phyloP scores from a whole-genome alignment of 2,797 vertebrate genomes.

The Echiichthys vipera region DNA sequence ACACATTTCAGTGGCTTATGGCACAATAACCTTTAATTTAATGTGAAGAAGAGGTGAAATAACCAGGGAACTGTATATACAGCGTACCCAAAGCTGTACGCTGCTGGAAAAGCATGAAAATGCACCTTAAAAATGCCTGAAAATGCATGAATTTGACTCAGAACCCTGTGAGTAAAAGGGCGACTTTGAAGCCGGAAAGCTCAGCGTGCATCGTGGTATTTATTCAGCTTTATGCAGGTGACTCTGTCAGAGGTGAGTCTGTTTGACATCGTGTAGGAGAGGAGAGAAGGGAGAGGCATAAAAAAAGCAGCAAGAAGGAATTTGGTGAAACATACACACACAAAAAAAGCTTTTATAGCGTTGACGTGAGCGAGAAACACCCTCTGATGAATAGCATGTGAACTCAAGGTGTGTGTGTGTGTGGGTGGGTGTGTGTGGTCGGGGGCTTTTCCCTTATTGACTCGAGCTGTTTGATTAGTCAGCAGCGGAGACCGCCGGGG shows the following conservation, averaged over 20 bases:
- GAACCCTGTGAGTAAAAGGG: not conserved
- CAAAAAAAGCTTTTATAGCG: not conserved
- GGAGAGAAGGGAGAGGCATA: not conserved
- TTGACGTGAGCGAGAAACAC: not conserved
- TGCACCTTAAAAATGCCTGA: no score
- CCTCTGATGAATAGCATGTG: no score
- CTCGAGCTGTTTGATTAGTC: slow-evolving; percentile 61
- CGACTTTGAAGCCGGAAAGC: not conserved
- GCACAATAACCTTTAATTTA: no score
- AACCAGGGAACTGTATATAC: no score
- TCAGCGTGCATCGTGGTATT: slow-evolving; percentile 10
- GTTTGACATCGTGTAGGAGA: slow-evolving; percentile 5
- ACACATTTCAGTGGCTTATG: no score
- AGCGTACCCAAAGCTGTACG: no score
- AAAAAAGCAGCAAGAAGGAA: slow-evolving; percentile 8
- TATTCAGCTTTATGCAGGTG: slow-evolving; percentile 22
- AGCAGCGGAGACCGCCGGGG: slow-evolving; percentile 30
- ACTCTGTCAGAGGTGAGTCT: not conserved
- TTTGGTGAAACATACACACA: not conserved
- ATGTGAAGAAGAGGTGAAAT: no score
- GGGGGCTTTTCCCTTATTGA: slow-evolving; percentile 52
- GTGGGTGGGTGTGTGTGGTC: slow-evolving; percentile 7
- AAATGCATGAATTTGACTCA: no score
- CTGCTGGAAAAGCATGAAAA: no score
- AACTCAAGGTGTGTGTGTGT: not conserved